Evolutionary conservation across 2,888 invertebrate genomes (phyloP).

Genomic region (Orchesellides sinensis): DNA sequence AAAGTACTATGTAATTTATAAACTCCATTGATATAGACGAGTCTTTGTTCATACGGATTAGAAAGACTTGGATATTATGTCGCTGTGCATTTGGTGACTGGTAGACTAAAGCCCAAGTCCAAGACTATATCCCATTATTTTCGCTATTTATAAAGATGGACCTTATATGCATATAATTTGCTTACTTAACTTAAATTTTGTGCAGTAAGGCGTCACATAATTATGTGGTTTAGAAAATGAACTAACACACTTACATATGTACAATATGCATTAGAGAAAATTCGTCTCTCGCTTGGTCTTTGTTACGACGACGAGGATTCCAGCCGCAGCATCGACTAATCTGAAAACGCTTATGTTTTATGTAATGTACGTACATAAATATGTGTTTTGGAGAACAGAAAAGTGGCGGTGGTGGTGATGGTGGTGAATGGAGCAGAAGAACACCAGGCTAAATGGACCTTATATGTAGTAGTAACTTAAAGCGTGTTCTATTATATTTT

Average conservation of each 20-base stretch:
- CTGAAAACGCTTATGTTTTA: conserved; percentile 25
- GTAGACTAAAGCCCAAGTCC: too few species aligned
- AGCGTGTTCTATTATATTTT: too few species aligned
- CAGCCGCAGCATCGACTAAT: conserved; percentile 7
- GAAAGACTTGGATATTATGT: too few species aligned
- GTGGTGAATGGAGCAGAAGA: conserved; percentile 50
- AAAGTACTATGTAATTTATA: too few species aligned
- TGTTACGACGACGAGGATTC: not conserved
- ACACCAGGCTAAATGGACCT: conserved; percentile 48
- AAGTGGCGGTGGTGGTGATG: conserved; percentile 31
- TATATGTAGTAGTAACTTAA: conserved; percentile 20
- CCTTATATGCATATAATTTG: too few species aligned
- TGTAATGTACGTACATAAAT: conserved; percentile 8
- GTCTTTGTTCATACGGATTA: too few species aligned
- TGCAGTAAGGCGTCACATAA: conserved; percentile 39
- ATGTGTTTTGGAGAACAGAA: not conserved
- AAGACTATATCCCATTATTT: too few species aligned
- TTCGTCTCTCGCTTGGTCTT: not conserved
- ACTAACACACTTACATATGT: not conserved
- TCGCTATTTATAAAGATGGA: too few species aligned
- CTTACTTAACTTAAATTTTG: conserved; percentile 31
- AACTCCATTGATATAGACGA: too few species aligned
- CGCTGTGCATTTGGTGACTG: too few species aligned
- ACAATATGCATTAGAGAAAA: too few species aligned
- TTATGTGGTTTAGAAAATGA: conserved; percentile 17